A percentile compares a stretch with the other conserved stretches of the same genome.
phyloP scores from a whole-genome alignment of 2,888 invertebrate genomes.

The Tiliacea aurago region DNA sequence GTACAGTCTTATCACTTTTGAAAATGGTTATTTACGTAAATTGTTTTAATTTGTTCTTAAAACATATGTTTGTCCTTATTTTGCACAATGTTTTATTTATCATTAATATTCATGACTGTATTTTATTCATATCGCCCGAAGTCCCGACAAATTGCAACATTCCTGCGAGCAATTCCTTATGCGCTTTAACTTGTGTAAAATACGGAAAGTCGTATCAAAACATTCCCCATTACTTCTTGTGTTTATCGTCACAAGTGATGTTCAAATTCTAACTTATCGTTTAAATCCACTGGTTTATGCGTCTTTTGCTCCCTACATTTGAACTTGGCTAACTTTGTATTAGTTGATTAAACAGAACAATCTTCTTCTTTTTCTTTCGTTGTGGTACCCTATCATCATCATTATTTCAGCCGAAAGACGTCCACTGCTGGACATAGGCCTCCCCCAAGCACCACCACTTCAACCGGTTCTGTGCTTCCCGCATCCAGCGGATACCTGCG shows the following conservation, averaged over 20 bases:
- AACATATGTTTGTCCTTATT: not conserved
- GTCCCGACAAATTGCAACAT: conserved; percentile 9
- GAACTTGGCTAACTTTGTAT: conserved; percentile 14
- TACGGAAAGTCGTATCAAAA: not conserved
- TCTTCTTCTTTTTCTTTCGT: not conserved
- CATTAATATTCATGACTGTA: not conserved
- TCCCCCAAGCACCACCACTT: no score
- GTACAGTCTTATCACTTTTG: not conserved
- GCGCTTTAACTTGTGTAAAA: conserved; percentile 16
- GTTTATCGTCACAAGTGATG: conserved; percentile 31
- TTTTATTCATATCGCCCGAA: conserved; percentile 10
- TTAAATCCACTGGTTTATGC: not conserved
- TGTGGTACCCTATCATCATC: no score
- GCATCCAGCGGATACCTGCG: no score
- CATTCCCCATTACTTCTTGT: conserved; percentile 26
- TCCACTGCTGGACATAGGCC: no score
- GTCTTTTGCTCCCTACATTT: not conserved
- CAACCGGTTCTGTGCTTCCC: no score
- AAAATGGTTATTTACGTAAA: not conserved
- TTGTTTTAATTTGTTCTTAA: no score
- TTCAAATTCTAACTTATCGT: conserved; percentile 18
- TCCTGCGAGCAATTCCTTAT: not conserved
- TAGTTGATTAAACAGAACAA: not conserved
- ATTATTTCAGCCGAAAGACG: no score
- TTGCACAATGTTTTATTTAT: not conserved